Percentiles rank a stretch among this genome's conserved stretches.
Evolutionary conservation across 2,888 invertebrate species (phyloP).

Genomic region (Polymixis flavicincta): DNA sequence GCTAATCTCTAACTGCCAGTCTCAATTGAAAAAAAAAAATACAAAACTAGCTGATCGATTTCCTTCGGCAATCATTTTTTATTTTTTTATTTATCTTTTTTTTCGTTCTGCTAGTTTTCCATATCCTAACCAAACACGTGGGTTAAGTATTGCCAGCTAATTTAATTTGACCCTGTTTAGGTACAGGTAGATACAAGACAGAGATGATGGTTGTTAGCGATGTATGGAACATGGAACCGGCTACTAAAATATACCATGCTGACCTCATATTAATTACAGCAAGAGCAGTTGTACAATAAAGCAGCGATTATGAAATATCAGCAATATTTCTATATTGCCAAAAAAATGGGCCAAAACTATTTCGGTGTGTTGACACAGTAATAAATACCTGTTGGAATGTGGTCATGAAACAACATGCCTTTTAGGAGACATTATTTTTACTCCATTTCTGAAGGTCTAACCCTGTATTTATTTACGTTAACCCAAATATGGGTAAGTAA

Average conservation of each 20-base stretch:
- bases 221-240: too few relatives aligned
- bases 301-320: background rate
- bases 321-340: background rate
- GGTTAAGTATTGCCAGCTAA: too few relatives aligned
- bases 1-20: too few relatives aligned
- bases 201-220: background rate
- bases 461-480: constrained; percentile 31
- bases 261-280: background rate
- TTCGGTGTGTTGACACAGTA: constrained; percentile 18
- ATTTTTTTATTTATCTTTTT: too few relatives aligned
- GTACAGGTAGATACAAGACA: background rate
- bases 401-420: background rate
- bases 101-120: too few relatives aligned
- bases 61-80: too few relatives aligned
- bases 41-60: too few relatives aligned
- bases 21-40: too few relatives aligned
- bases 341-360: background rate
- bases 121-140: too few relatives aligned
- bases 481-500: constrained; percentile 2
- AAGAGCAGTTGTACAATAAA: background rate
- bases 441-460: constrained; percentile 8
- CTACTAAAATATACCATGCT: background rate
- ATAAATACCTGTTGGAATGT: constrained; percentile 27
- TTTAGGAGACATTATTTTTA: constrained; percentile 14
- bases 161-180: too few relatives aligned